Evolutionary conservation across 2,113 vertebrate species (phyloP).

Genomic region (Python bivittatus): DNA sequence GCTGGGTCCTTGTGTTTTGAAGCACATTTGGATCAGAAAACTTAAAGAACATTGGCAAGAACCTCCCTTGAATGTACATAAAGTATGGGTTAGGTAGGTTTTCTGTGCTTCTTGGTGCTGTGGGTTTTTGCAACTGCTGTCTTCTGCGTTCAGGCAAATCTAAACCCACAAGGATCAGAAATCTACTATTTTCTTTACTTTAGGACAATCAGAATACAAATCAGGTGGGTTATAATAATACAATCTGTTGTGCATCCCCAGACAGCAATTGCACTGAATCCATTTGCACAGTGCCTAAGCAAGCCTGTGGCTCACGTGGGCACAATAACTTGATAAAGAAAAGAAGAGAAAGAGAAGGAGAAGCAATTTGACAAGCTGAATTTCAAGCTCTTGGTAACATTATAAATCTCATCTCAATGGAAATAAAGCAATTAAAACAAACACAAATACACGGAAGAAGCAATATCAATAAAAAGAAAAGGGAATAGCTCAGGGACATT

Average conservation of each 20-base stretch:
- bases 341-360: not conserved
- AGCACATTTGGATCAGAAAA: not conserved
- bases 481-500: not conserved
- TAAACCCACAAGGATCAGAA: not conserved
- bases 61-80: too few species aligned
- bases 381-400: not conserved
- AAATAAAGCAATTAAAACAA: constrained; percentile 28
- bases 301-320: not conserved
- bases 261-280: constrained; percentile 2
- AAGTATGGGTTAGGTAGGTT: not conserved
- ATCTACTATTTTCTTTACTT: constrained; percentile 2
- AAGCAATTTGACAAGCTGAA: constrained; percentile 7
- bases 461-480: constrained; percentile 13
- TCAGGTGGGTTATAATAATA: not conserved
- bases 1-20: not conserved
- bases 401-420: not conserved
- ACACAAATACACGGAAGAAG: not conserved
- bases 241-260: not conserved
- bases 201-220: not conserved
- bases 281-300: constrained; percentile 14
- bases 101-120: not conserved
- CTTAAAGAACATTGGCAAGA: not conserved
- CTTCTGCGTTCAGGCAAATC: not conserved
- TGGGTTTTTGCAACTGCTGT: not conserved
- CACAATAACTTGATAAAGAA: not conserved